Percentiles rank a stretch among this genome's conserved stretches.
Conservation (phyloP, 2,113 vertebrate genomes). For the Origma solitaria region DNA sequence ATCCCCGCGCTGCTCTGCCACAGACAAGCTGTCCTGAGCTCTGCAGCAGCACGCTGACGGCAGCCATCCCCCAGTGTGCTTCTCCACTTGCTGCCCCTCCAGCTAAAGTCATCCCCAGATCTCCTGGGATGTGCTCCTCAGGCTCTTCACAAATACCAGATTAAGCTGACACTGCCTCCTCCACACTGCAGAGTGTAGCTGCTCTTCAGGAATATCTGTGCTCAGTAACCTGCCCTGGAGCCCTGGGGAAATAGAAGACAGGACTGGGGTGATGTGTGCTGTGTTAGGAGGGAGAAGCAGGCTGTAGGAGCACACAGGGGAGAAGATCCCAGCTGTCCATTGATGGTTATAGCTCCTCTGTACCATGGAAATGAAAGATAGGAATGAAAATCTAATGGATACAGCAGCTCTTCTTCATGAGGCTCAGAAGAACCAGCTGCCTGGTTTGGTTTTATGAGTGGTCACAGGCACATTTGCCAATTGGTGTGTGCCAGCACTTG, state of each 20-base stretch:
- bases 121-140: background rate
- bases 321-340: background rate
- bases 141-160: background rate
- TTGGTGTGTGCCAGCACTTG: background rate
- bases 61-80: background rate
- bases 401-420: background rate
- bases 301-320: background rate
- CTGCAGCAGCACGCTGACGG: background rate
- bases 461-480: background rate
- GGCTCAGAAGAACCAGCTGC: background rate
- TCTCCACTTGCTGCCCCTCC: background rate
- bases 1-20: background rate
- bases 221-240: background rate
- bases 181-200: background rate
- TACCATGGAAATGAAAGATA: slow-evolving; percentile 5
- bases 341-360: background rate
- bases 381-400: background rate
- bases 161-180: background rate
- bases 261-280: background rate
- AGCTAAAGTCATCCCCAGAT: background rate
- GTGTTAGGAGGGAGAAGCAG: background rate
- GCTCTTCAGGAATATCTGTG: background rate
- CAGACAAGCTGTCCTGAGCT: background rate
- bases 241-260: background rate
- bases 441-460: background rate